These are phyloP conservation scores for Erannis defoliaria DNA, from an alignment of 2,888 invertebrate genomes.

Conservation along the genomic window DNA sequence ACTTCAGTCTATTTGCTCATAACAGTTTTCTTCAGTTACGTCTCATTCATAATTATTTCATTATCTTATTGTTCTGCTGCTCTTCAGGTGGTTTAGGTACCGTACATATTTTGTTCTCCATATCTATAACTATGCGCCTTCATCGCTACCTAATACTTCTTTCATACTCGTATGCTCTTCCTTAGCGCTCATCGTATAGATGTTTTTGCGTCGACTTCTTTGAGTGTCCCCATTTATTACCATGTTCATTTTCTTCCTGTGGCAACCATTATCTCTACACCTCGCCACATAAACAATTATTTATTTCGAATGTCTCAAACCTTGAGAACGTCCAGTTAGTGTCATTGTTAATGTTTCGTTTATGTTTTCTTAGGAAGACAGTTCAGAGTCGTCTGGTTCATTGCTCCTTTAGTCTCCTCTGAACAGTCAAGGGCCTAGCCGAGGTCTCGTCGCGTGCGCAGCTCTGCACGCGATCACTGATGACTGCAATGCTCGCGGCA, in stretches of 20 bases:
- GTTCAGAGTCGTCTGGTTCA: constrained; percentile 45
- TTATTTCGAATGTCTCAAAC: background rate
- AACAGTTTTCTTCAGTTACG: background rate
- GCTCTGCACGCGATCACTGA: constrained; percentile 58
- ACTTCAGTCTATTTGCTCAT: background rate
- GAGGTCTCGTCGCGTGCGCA: constrained; percentile 46
- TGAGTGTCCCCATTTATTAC: background rate
- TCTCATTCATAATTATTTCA: background rate
- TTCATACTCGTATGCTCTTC: too few species aligned
- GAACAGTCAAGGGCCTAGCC: constrained; percentile 71
- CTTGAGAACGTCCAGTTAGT: too few species aligned
- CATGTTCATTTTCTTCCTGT: background rate
- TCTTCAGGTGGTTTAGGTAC: background rate
- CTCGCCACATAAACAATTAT: background rate
- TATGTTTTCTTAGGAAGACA: background rate
- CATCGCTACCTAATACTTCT: background rate
- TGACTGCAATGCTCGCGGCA: constrained; percentile 43
- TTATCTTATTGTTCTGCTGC: background rate
- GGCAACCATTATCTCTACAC: background rate
- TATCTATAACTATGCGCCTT: background rate
- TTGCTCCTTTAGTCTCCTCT: constrained; percentile 66
- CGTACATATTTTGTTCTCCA: background rate
- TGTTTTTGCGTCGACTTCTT: background rate
- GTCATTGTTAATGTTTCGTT: background rate
- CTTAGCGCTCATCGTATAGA: too few species aligned